These are phyloP conservation scores for Corythornis madagascariensis DNA, from an alignment of 2,113 vertebrate genomes.

Conservation along the genomic window DNA sequence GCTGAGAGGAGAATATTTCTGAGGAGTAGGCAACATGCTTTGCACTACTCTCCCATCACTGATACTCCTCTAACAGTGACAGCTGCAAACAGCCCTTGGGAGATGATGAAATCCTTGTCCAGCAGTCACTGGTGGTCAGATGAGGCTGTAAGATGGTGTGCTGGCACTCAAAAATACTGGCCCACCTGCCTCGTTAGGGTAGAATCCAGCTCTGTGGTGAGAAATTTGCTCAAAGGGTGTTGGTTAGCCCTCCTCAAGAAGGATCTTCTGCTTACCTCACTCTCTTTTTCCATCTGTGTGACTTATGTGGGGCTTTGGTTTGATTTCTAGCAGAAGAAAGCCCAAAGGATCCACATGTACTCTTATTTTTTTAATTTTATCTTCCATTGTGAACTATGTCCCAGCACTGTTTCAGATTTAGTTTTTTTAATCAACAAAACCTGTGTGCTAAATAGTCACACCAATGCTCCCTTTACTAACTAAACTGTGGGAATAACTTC, in stretches of 20 bases:
- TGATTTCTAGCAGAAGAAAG: not conserved
- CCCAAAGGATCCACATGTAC: fast-evolving
- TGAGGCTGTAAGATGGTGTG: not conserved
- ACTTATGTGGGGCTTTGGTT: not conserved
- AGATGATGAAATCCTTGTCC: conserved; percentile 14
- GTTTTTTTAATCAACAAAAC: not conserved
- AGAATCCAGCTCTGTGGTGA: not conserved
- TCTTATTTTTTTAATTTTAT: not conserved
- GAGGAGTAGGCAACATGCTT: not conserved
- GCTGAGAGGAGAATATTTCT: not conserved
- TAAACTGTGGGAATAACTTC: not conserved
- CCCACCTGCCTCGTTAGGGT: not conserved
- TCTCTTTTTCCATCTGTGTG: not conserved
- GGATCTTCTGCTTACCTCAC: fast-evolving
- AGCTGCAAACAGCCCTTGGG: not conserved
- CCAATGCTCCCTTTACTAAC: not conserved
- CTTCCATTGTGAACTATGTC: not conserved
- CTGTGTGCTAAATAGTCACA: not conserved
- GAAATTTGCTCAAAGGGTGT: not conserved
- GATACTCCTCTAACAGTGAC: not conserved
- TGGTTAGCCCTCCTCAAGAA: not conserved
- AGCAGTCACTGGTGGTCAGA: not conserved
- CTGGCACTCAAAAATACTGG: not conserved
- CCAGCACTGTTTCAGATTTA: not conserved
- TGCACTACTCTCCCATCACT: not conserved